These are phyloP conservation scores for Nemotelus pantherinus DNA, from an alignment of 2,888 invertebrate species.

Conservation along the genomic window DNA sequence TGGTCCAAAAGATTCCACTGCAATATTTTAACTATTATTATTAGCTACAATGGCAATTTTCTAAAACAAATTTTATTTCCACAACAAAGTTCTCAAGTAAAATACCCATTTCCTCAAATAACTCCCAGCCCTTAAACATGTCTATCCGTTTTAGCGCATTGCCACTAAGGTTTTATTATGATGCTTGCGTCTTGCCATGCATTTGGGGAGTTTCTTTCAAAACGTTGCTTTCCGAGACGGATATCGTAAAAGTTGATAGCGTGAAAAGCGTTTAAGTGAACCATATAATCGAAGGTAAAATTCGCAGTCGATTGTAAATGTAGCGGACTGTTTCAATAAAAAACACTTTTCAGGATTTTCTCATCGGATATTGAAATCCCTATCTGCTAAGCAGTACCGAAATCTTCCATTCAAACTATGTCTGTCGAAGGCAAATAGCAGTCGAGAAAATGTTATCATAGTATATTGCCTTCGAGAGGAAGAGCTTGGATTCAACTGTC, in stretches of 20 bases:
- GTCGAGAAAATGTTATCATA: background rate
- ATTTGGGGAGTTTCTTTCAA: background rate
- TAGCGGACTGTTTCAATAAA: conserved; percentile 40
- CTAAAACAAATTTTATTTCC: too few relatives aligned
- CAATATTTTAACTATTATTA: too few relatives aligned
- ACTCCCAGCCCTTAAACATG: too few relatives aligned
- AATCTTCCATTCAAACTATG: background rate
- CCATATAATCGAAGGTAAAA: conserved; percentile 43
- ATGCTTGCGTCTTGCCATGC: background rate
- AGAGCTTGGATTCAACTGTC: background rate
- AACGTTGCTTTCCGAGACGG: conserved; percentile 19
- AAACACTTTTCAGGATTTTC: conserved; percentile 42
- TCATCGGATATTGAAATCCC: conserved; percentile 21
- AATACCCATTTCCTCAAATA: too few relatives aligned
- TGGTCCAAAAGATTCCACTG: too few relatives aligned
- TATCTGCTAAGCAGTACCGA: background rate
- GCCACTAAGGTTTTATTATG: conserved; percentile 22
- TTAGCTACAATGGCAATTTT: too few relatives aligned
- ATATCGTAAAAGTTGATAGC: conserved; percentile 49
- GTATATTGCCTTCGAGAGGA: background rate
- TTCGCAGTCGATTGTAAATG: conserved; percentile 44
- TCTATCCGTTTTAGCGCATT: background rate
- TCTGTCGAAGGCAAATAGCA: background rate
- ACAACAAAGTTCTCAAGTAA: too few relatives aligned
- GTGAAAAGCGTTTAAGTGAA: conserved; percentile 48